Evolutionary conservation across 2,113 vertebrate species (phyloP), one percentile per base, ranked within the genome.

Genomic region (Dasypus novemcinctus): DNA sequence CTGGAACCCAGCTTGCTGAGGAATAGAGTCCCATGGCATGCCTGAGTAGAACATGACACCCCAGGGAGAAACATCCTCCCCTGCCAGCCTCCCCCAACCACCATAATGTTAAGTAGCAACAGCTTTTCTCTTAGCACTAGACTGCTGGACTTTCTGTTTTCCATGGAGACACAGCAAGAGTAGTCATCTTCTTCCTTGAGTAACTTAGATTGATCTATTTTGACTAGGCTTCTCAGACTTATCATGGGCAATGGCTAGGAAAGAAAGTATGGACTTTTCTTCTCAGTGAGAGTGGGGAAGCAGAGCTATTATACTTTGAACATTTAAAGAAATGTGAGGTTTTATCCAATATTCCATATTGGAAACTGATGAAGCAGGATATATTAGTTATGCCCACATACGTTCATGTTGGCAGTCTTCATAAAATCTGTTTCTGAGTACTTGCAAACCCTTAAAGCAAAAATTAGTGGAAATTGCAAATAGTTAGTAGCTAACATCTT

Each of bases 401-500:
- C 72, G 61, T 66, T 25, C 46, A 78, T 94, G 38, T 90, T 94
- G 86, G 90, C 61, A 90, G 71, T 59, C 83, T 83, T 93, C 18
- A 33, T 81, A 66, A 78, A 49, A 94, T 91, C 88, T 84, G 72
- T 82, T 95, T 87, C 87, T 81, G 68, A 86, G 76, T 69, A 20
- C 66, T 87, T 14, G n/a, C 41, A 96, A 85, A 74, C 79, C n/a
- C 33, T 84, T 64, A 83, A 84, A 84, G 23, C 75, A 84, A 88
- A 95, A 93, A 88, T 52, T 33, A 69, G 49, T 59, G 5, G 95
- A 84, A 64, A 87, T n/a, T 69, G 17, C 87, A 90, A 95, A 87
- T 25, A 85, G 11, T 33, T 11, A 49, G 46, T 49, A 49, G 46
- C 8, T 49, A 49, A 52, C 7, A 84, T 86, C 74, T 80, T 74